Conservation (phyloP, 2,113 vertebrate species). For the Piaya cayana region DNA sequence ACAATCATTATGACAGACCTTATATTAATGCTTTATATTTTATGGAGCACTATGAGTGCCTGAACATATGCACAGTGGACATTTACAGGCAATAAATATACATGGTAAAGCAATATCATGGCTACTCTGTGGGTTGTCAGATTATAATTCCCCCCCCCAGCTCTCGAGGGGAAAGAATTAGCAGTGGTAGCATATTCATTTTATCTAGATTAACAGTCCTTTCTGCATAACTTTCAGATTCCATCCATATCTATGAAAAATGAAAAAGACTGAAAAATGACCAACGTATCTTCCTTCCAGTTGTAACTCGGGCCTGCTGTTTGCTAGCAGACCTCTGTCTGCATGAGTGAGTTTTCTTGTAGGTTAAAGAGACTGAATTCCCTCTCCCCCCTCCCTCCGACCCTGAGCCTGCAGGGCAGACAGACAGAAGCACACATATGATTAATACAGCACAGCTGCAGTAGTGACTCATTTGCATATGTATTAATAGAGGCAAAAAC, state of each 20-base stretch:
- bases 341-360: conserved; percentile 69
- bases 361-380: conserved; percentile 69
- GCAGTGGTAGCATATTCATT: background rate
- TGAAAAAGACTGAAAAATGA: conserved; percentile 47
- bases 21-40: background rate
- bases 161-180: conserved; percentile 25
- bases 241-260: conserved; percentile 2
- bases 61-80: background rate
- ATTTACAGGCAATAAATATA: background rate
- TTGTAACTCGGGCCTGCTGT: conserved; percentile 36
- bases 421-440: conserved; percentile 76
- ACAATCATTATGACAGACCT: background rate
- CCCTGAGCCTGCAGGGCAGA: conserved; percentile 75
- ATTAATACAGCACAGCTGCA: conserved; percentile 85
- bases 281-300: conserved; percentile 16
- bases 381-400: conserved; percentile 48
- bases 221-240: conserved; percentile 29
- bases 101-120: background rate
- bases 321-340: conserved; percentile 64
- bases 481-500: conserved; percentile 83
- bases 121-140: conserved; percentile 1
- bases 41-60: background rate
- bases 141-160: background rate
- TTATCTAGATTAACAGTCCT: conserved; percentile 18
- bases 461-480: conserved; percentile 75